These are phyloP conservation scores for Drosophila bipectinata DNA, from an alignment of 1,140 invertebrate species.

Conservation along the genomic window DNA sequence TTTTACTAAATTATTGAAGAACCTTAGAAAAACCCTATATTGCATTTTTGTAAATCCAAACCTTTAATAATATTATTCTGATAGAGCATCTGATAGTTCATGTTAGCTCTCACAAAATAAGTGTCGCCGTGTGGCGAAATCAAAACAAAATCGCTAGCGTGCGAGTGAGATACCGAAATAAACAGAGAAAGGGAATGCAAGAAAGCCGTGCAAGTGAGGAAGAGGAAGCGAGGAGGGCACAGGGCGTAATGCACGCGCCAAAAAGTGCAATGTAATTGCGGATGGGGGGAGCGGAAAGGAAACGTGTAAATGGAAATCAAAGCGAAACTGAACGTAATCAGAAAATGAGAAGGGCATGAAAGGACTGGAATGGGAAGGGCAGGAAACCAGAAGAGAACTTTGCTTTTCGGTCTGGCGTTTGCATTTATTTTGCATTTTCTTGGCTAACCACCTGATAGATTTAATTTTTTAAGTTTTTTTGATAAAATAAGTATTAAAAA, in stretches of 20 bases:
- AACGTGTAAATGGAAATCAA: constrained; percentile 43
- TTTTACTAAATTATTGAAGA: no score
- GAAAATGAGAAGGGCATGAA: constrained; percentile 1
- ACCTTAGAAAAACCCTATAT: no score
- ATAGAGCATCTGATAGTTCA: neutral
- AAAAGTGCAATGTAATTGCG: constrained; percentile 37
- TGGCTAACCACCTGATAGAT: constrained; percentile 21
- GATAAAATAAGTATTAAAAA: neutral
- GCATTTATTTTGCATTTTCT: neutral
- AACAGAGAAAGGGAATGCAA: constrained; percentile 2
- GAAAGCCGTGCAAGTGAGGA: neutral
- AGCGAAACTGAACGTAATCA: constrained; percentile 41
- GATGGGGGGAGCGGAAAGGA: neutral
- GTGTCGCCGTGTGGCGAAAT: constrained; percentile 33
- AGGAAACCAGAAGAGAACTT: constrained; percentile 17
- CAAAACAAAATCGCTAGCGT: constrained; percentile 57
- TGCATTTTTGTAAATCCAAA: no score
- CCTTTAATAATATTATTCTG: neutral
- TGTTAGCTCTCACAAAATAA: neutral
- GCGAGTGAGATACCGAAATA: constrained; percentile 7
- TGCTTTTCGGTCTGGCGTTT: constrained; percentile 1
- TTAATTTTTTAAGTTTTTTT: neutral
- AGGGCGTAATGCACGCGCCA: constrained; percentile 39
- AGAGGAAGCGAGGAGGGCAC: constrained; percentile 2
- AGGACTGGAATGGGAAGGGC: neutral